Percentiles rank a stretch among this genome's conserved stretches.
phyloP scores from a whole-genome alignment of 2,888 invertebrate genomes.

The Blastobasis adustella region DNA sequence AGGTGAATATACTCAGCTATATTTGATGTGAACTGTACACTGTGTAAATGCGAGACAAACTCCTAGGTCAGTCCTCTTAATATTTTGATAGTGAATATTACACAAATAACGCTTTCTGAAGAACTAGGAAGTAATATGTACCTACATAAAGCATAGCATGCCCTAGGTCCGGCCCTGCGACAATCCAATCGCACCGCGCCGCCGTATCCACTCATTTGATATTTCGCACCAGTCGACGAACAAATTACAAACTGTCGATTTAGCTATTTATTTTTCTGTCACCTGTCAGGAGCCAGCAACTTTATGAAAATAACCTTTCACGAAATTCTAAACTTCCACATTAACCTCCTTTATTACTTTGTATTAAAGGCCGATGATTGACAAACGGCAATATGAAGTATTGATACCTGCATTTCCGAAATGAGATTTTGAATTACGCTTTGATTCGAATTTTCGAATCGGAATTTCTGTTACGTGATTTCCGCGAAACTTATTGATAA shows the following conservation, averaged over 20 bases:
- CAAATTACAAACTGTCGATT: conserved; percentile 69
- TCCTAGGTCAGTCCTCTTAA: no score
- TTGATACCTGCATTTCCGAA: conserved; percentile 18
- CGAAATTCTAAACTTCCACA: conserved; percentile 59
- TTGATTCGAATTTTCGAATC: no score
- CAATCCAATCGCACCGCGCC: conserved; percentile 41
- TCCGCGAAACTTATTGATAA: no score
- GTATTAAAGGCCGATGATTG: conserved; percentile 38
- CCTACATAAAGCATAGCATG: no score
- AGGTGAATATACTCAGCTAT: no score
- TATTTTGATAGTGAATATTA: no score
- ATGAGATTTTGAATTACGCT: no score
- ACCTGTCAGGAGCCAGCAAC: conserved; percentile 49
- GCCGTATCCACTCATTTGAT: conserved; percentile 71
- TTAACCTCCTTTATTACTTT: conserved; percentile 40
- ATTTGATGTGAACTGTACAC: no score
- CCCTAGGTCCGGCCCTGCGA: conserved; percentile 3
- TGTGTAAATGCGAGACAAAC: no score
- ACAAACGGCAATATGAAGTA: conserved; percentile 31
- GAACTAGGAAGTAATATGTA: no score
- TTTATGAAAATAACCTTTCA: conserved; percentile 55
- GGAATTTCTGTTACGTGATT: no score
- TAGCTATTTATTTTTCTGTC: conserved; percentile 45
- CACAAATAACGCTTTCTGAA: no score
- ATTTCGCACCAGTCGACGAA: conserved; percentile 63